A percentile compares a stretch with the other conserved stretches of the same genome.
Conservation (phyloP, 2,113 vertebrate species). For the Hippocampus mohnikei region DNA sequence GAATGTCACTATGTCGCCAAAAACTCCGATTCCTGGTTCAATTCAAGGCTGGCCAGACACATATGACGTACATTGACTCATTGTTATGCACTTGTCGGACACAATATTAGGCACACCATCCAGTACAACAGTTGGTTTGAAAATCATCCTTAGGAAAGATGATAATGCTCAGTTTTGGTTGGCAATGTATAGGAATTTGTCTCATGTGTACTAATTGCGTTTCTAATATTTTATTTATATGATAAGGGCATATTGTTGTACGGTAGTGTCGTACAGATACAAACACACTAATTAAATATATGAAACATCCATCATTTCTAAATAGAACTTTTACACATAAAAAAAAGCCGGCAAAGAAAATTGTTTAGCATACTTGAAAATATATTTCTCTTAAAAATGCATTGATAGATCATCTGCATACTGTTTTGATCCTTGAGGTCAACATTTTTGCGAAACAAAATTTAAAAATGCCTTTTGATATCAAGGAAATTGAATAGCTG, state of each 20-base stretch:
- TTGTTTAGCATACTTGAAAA: too few species aligned
- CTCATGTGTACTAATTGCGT: background rate
- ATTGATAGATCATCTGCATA: too few species aligned
- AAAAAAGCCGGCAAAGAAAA: too few species aligned
- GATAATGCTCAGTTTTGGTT: background rate
- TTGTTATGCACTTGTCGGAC: background rate
- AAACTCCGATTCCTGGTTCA: background rate
- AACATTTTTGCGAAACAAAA: too few species aligned
- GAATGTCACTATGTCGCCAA: background rate
- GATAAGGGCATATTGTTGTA: background rate
- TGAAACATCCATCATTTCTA: too few species aligned
- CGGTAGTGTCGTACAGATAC: too few species aligned
- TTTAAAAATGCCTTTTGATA: too few species aligned
- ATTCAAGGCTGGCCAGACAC: background rate
- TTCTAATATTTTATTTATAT: background rate
- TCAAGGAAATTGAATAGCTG: too few species aligned
- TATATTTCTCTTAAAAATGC: too few species aligned
- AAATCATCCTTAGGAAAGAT: background rate
- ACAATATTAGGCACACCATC: background rate
- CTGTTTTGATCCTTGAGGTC: too few species aligned
- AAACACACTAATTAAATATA: too few species aligned
- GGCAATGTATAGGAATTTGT: background rate
- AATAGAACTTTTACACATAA: too few species aligned
- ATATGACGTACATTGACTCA: background rate
- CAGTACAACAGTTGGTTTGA: background rate